Percentiles rank a stretch among this genome's conserved stretches.
These are phyloP conservation scores for Orius insidiosus DNA, from an alignment of 1,140 invertebrate genomes.

Conservation along the genomic window DNA sequence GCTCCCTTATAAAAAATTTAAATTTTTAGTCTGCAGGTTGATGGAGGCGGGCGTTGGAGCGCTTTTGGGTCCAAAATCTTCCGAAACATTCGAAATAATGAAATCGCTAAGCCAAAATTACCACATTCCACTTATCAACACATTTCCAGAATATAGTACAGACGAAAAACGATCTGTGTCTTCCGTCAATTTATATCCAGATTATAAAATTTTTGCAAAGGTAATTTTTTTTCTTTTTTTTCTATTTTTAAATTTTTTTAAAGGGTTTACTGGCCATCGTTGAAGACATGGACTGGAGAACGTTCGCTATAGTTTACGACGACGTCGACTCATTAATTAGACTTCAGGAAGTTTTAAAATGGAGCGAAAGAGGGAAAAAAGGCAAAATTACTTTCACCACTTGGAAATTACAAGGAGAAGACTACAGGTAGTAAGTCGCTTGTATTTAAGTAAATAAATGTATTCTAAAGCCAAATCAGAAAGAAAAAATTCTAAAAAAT, in stretches of 20 bases:
- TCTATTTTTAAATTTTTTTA: slow-evolving; percentile 2
- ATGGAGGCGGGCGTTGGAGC: slow-evolving; percentile 44
- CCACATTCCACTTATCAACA: slow-evolving; percentile 54
- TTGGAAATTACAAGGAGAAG: slow-evolving; percentile 32
- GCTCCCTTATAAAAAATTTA: too few species aligned
- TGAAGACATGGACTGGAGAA: slow-evolving; percentile 54
- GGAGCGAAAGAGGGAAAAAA: slow-evolving; percentile 27
- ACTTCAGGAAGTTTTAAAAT: slow-evolving; percentile 63
- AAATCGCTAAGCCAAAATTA: slow-evolving; percentile 48
- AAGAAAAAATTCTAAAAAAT: too few species aligned
- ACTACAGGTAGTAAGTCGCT: slow-evolving; percentile 34
- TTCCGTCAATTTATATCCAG: slow-evolving; percentile 51
- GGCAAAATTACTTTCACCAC: slow-evolving; percentile 33
- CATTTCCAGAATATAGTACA: slow-evolving; percentile 41
- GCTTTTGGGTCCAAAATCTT: slow-evolving; percentile 56
- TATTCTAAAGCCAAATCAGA: too few species aligned
- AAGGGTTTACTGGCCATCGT: slow-evolving; percentile 55
- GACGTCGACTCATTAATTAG: slow-evolving; percentile 58
- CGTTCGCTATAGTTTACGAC: slow-evolving; percentile 66
- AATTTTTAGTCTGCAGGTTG: slow-evolving; percentile 28
- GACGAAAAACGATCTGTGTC: slow-evolving; percentile 27
- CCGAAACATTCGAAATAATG: slow-evolving; percentile 43
- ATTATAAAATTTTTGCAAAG: slow-evolving; percentile 44
- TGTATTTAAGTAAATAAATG: too few species aligned
- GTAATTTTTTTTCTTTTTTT: slow-evolving; percentile 20